Percentiles rank a stretch among this genome's conserved stretches.
These are phyloP conservation scores for Nylanderia fulva DNA, from an alignment of 1,140 invertebrate genomes.

Conservation along the genomic window DNA sequence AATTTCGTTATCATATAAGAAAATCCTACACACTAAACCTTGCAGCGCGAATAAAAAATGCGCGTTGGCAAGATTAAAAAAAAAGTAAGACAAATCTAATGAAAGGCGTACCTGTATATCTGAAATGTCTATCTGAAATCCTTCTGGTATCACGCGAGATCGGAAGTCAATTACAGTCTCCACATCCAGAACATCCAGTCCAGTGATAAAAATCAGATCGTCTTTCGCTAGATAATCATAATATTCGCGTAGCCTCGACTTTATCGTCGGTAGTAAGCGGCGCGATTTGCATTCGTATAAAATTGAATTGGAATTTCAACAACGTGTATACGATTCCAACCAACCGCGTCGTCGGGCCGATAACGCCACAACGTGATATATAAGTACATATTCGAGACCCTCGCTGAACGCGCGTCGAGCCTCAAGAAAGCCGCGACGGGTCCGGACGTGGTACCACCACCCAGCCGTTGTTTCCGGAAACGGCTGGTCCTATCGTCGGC, in stretches of 20 bases:
- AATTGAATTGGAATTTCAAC: slow-evolving; percentile 38
- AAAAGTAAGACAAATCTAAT: background rate
- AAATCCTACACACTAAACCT: background rate
- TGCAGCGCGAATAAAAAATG: background rate
- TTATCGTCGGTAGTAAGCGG: slow-evolving; percentile 15
- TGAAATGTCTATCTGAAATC: background rate
- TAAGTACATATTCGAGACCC: slow-evolving; percentile 22
- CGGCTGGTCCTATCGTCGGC: slow-evolving; percentile 63
- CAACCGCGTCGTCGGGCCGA: background rate
- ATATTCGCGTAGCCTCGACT: background rate
- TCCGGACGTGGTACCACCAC: slow-evolving; percentile 82
- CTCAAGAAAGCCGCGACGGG: slow-evolving; percentile 78
- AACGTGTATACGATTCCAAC: background rate
- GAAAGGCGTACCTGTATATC: background rate
- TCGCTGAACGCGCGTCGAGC: background rate
- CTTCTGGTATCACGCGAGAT: slow-evolving; percentile 8
- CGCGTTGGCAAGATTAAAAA: background rate
- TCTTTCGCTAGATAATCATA: slow-evolving; percentile 3
- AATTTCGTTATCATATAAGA: background rate
- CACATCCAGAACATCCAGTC: background rate
- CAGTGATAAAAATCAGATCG: background rate
- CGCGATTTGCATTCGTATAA: background rate
- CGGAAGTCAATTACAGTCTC: background rate
- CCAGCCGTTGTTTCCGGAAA: slow-evolving; percentile 82
- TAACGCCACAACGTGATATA: background rate